Evolutionary conservation across 2,888 invertebrate genomes (phyloP).

Genomic region (Mechanitis messenoides): DNA sequence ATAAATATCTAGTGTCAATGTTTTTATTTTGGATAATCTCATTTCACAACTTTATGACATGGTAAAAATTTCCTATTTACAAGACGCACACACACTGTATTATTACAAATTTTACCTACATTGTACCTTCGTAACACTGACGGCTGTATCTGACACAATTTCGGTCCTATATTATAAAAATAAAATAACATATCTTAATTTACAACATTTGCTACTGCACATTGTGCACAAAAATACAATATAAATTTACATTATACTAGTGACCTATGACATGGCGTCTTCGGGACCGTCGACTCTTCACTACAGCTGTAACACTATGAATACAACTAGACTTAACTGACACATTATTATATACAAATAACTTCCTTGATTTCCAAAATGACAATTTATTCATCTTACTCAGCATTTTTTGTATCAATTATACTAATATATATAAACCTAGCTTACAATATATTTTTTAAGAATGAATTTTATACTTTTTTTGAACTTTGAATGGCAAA

Average conservation of each 20-base stretch:
- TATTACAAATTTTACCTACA: slow-evolving; percentile 63
- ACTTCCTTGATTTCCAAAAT: slow-evolving; percentile 23
- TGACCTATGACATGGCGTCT: slow-evolving; percentile 24
- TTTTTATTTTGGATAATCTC: slow-evolving; percentile 73
- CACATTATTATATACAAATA: slow-evolving; percentile 45
- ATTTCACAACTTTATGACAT: slow-evolving; percentile 70
- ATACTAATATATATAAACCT: slow-evolving; percentile 16
- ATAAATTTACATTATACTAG: slow-evolving; percentile 42
- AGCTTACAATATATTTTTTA: slow-evolving; percentile 20
- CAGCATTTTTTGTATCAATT: slow-evolving; percentile 21
- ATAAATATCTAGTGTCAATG: slow-evolving; percentile 53
- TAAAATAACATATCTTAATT: slow-evolving; percentile 66
- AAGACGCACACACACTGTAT: slow-evolving; percentile 59
- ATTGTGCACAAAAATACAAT: slow-evolving; percentile 56
- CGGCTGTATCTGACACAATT: slow-evolving; percentile 50
- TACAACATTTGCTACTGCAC: slow-evolving; percentile 65
- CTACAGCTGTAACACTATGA: slow-evolving; percentile 12
- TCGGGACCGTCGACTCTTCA: slow-evolving; percentile 20
- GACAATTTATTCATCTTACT: slow-evolving; percentile 23
- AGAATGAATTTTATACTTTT: slow-evolving; percentile 1
- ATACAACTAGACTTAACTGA: slow-evolving; percentile 20
- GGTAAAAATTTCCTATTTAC: slow-evolving; percentile 73
- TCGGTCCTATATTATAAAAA: slow-evolving; percentile 66
- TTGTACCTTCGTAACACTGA: slow-evolving; percentile 70
- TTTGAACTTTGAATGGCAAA: slow-evolving; percentile 7